Evolutionary conservation across 2,888 invertebrate genomes (phyloP).

Genomic region (Nephrotoma guestfalica): DNA sequence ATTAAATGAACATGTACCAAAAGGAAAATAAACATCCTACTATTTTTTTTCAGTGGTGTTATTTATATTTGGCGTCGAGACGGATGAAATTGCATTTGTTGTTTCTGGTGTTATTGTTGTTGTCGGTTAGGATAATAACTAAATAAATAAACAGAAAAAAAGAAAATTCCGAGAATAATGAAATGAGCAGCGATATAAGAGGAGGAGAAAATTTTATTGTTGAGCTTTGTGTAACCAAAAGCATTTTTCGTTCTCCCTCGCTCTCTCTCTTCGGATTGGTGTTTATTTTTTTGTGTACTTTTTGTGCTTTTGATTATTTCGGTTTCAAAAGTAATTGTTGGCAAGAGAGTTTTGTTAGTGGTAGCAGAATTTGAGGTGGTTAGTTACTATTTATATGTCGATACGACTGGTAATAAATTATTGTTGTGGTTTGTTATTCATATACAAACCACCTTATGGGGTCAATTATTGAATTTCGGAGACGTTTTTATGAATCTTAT

Average conservation of each 20-base stretch:
- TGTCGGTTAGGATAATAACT: not conserved
- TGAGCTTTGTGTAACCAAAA: not conserved
- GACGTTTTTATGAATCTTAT: not conserved
- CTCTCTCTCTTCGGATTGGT: not conserved
- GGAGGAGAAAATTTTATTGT: not conserved
- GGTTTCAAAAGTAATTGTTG: not conserved
- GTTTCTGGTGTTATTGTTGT: not conserved
- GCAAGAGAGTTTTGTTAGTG: not conserved
- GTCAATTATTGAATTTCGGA: not conserved
- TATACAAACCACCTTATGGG: not conserved
- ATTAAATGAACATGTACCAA: not conserved
- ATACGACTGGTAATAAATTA: not conserved
- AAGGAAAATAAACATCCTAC: not conserved
- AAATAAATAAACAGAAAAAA: not conserved
- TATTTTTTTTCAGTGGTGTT: not conserved
- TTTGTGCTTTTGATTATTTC: not conserved
- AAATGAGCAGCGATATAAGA: not conserved
- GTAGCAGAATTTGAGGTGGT: not conserved
- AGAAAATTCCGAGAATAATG: not conserved
- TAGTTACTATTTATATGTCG: not conserved
- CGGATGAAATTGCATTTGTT: not conserved
- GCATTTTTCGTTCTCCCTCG: not conserved
- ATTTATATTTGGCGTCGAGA: not conserved
- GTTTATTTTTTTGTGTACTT: not conserved
- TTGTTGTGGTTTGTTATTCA: not conserved